These are phyloP conservation scores for Didymodactylos carnosus DNA, from an alignment of 2,888 invertebrate genomes.

Conservation along the genomic window DNA sequence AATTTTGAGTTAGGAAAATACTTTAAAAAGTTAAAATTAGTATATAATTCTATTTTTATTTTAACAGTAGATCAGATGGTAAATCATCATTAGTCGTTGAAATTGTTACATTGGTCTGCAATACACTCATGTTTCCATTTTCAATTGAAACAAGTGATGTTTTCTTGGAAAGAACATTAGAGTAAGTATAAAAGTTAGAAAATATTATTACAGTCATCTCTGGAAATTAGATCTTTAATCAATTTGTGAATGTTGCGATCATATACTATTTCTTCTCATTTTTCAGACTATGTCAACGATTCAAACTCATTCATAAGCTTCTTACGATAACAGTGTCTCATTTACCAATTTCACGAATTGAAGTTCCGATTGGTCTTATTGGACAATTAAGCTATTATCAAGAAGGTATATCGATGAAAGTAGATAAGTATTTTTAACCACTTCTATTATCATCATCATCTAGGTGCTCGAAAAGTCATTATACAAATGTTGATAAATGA, in stretches of 20 bases:
- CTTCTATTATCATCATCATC: too few relatives aligned
- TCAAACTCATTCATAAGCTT: background rate
- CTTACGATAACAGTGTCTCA: background rate
- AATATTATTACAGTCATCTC: too few relatives aligned
- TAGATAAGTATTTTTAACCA: background rate
- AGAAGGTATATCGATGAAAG: background rate
- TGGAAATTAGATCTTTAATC: too few relatives aligned
- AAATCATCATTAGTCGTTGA: background rate
- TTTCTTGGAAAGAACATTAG: background rate
- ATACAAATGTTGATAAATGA: background rate
- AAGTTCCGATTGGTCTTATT: background rate
- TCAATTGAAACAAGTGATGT: constrained; percentile 10
- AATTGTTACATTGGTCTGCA: background rate
- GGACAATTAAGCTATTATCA: background rate
- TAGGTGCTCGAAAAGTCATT: background rate
- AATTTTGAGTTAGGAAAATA: background rate
- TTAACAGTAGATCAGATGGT: background rate
- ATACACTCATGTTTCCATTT: constrained; percentile 13
- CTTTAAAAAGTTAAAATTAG: background rate
- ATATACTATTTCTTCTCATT: background rate
- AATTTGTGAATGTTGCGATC: background rate
- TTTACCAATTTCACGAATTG: background rate
- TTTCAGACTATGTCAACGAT: background rate
- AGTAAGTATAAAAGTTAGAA: background rate
- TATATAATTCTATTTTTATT: background rate